Evolutionary conservation across 2,113 vertebrate genomes (phyloP), one percentile per base, ranked within the genome.

Genomic region (Apodemus speciosus): DNA sequence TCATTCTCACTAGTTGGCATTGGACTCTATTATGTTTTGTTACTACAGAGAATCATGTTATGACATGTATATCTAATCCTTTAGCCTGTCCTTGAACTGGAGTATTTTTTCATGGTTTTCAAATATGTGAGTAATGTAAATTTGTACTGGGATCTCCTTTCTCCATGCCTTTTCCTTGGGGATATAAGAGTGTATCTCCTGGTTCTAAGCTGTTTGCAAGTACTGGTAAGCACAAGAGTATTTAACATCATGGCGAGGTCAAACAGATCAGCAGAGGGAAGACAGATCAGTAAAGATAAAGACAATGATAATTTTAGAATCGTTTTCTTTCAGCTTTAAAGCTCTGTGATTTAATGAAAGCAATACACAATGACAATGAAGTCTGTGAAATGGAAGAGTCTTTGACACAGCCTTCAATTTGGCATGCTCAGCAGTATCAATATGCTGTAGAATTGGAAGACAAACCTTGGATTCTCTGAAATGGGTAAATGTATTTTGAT

Each of bases 401-500:
- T 85, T 13, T 60, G 53, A 81, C 81, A 13, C 13, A 56, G 16
- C 66, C 11, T 64, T 35, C 76, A 27, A 30, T 62, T 16, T 15
- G 4, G 81, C 56, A 15, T 60, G 69, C 21, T 73, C 86, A 88
- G 66, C 30, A 18, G 40, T 16, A 66, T 79, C 81, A 89, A 35
- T 56, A 58, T 13, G 13, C 10, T 71, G 2, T 6, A 40, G 53
- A 64, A 51, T 75, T 51, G 56, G 30, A 23, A 75, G 32, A 58
- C 11, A 2, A 76, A 46, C 13, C 64, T 91, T 64, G 64, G n/a
- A 38, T 91, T 92, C 71, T 90, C 81, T 76, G 71, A 90, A 92
- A 88, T 56, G 38, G 27, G 30, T 58, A 38, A 87, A 89, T 71
- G 95, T 87, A 97, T 98, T 85, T 97, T 97, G 95, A 97, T 97